These are phyloP conservation scores for Trematomus bernacchii DNA, from an alignment of 2,797 vertebrate species.

Conservation along the genomic window DNA sequence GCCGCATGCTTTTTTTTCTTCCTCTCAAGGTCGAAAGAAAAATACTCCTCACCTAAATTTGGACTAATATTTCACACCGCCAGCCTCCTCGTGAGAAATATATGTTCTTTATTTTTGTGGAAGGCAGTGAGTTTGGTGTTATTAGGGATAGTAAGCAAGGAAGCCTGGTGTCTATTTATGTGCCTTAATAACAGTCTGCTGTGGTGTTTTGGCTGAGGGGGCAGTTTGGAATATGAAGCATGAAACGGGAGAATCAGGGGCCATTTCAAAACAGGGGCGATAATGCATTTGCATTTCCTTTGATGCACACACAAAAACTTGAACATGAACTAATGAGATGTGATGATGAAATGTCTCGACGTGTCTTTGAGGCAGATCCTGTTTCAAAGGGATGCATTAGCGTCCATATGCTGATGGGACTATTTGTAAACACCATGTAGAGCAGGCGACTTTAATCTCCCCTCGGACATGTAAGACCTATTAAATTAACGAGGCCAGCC, in stretches of 20 bases:
- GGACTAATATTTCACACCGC: conserved; percentile 68
- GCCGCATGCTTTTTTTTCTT: conserved; percentile 43
- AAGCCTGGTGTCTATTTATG: conserved; percentile 62
- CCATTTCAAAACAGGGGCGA: conserved; percentile 56
- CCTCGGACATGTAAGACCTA: conserved; percentile 47
- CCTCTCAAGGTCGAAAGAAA: conserved; percentile 47
- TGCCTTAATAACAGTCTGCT: conserved; percentile 39
- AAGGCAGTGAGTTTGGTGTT: conserved; percentile 38
- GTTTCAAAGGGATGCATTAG: conserved; percentile 25
- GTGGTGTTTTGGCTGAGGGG: conserved; percentile 59
- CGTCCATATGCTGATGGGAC: conserved; percentile 24
- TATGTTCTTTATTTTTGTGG: conserved; percentile 34
- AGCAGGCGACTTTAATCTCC: conserved; percentile 63
- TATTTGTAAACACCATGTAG: conserved; percentile 62
- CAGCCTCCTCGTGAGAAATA: conserved; percentile 35
- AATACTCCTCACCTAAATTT: conserved; percentile 56
- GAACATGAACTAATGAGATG: background rate
- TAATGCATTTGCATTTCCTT: conserved; percentile 14
- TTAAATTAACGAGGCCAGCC: conserved; percentile 68
- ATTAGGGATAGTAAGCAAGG: conserved; percentile 54
- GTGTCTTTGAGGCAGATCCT: conserved; percentile 4
- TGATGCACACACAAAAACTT: background rate
- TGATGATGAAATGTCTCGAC: background rate
- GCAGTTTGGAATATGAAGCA: conserved; percentile 57
- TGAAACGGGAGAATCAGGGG: conserved; percentile 53